Percentiles rank a stretch among this genome's conserved stretches.
Evolutionary conservation across 2,113 vertebrate species (phyloP).

Genomic region (Misgurnus mizolepis): DNA sequence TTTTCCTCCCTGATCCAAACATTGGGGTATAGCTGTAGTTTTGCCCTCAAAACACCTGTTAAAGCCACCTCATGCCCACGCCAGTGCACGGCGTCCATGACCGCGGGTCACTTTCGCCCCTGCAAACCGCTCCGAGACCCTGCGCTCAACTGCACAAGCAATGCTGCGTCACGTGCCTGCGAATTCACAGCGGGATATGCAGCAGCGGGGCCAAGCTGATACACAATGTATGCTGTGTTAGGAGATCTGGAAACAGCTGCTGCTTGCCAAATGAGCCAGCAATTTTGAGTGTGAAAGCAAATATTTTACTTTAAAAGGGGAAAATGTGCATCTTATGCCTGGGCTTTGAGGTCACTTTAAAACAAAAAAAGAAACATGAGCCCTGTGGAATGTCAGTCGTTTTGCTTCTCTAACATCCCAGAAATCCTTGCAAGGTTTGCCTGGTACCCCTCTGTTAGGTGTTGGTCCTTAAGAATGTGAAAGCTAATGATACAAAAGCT

Average conservation of each 20-base stretch:
- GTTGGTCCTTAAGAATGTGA: conserved; percentile 67
- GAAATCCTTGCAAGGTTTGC: conserved; percentile 7
- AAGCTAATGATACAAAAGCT: conserved; percentile 50
- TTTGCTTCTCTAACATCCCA: conserved; percentile 16
- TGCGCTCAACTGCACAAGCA: conserved; percentile 36
- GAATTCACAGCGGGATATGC: neutral
- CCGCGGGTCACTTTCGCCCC: neutral
- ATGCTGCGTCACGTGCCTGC: neutral
- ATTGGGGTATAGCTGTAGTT: conserved; percentile 73
- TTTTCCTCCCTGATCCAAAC: conserved; percentile 23
- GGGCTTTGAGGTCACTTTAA: neutral
- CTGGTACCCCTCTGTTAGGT: neutral
- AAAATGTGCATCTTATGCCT: neutral
- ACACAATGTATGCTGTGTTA: neutral
- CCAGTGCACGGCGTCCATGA: neutral
- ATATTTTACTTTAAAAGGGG: neutral
- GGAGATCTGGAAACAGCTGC: neutral
- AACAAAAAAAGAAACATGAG: conserved; percentile 5
- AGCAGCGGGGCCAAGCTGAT: conserved; percentile 4
- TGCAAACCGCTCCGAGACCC: neutral
- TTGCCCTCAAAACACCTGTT: conserved; percentile 43
- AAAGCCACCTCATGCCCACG: neutral
- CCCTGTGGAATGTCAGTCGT: neutral
- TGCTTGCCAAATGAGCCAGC: conserved; percentile 3
- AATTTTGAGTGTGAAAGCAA: neutral